Evolutionary conservation across 2,113 vertebrate genomes (phyloP).

Genomic region (Phrynosoma platyrhinos): DNA sequence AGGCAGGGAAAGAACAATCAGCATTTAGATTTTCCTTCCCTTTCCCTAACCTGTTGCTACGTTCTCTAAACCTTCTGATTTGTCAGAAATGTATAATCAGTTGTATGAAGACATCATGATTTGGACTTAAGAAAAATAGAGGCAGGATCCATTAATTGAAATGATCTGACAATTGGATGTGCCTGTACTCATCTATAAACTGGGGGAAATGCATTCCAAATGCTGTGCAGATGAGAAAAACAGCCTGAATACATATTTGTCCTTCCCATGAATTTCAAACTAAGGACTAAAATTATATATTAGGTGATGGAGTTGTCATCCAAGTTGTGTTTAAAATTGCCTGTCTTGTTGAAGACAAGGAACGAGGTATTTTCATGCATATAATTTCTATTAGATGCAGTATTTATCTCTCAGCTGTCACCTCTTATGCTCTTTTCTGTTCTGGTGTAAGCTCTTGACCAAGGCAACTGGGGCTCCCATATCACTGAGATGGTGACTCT

Average conservation of each 20-base stretch:
- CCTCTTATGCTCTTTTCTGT: no score
- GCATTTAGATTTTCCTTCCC: constrained; percentile 1
- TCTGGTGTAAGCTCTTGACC: not conserved
- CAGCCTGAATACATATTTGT: constrained; percentile 42
- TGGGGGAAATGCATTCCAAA: not conserved
- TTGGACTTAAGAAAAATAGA: not conserved
- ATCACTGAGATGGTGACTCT: no score
- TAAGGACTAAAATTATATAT: constrained; percentile 54
- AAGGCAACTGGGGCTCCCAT: no score
- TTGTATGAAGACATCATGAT: not conserved
- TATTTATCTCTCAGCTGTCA: not conserved
- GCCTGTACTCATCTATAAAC: not conserved
- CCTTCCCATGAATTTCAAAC: constrained; percentile 49
- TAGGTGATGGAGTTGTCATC: constrained; percentile 32
- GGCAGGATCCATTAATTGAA: constrained; percentile 23
- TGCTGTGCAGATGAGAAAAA: constrained; percentile 12
- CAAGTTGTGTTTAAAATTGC: not conserved
- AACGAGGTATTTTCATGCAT: not conserved
- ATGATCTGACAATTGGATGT: constrained; percentile 15
- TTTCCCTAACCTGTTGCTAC: not conserved
- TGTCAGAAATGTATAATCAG: not conserved
- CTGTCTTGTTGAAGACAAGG: not conserved
- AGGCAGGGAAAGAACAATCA: not conserved
- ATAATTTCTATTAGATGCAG: not conserved
- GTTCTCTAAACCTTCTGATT: not conserved